Evolutionary conservation across 2,888 invertebrate species (phyloP).

Genomic region (Halocaridina rubra): DNA sequence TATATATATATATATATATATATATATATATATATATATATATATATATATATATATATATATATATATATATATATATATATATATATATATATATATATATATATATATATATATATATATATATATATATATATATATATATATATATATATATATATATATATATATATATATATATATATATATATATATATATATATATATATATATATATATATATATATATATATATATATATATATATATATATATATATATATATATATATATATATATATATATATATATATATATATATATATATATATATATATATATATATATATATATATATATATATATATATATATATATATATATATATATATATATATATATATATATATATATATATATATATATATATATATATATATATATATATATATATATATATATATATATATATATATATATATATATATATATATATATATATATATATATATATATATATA

Average conservation of each 20-base stretch:
- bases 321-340: background rate
- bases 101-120: background rate
- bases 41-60: constrained; percentile 2
- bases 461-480: background rate
- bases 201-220: background rate
- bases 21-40: background rate
- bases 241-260: too few species aligned
- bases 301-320: background rate
- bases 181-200: background rate
- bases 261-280: background rate
- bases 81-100: background rate
- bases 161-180: background rate
- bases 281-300: background rate
- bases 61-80: background rate
- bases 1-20: background rate
- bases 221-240: background rate
- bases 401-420: constrained; percentile 11
- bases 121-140: background rate
- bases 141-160: background rate
- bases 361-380: constrained; percentile 23
- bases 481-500: background rate
- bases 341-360: background rate
- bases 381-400: constrained; percentile 6
- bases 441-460: constrained; percentile 1
- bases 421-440: constrained; percentile 21